Base-by-base conservation (phyloP, 1,140 invertebrate species). In the Alviniconcha marisindica region DNA sequence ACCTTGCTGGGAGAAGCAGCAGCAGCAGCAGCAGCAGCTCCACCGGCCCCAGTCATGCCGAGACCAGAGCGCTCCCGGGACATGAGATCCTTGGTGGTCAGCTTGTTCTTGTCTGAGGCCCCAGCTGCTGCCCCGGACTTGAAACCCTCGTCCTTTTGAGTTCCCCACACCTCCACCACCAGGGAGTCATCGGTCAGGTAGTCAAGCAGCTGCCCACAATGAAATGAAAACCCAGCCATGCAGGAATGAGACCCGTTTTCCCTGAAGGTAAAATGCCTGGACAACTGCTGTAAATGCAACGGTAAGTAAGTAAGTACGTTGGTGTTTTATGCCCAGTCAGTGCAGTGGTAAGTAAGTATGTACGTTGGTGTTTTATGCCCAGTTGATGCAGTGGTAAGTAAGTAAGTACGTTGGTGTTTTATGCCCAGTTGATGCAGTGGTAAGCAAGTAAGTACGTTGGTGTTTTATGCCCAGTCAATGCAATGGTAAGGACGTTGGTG, bases 121-220 rank as follows among this genome's bases (percentile, higher is more conserved):
- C 7, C n/a, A 12, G 38, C 28, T 28, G 73, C 56, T 14, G 36
- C 60, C 28, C 54, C 56, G 15, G 83, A 77, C 73, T 51, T 85
- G 18, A 24, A 51, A 0, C 86, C 84, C 14, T 88, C 88, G 15
- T 84, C 89, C 83, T 91, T 92, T 80, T 95, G 94, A 82, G 91
- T 90, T 3, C 94, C 95, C 94, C 94, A 94, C 0, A 95, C 92
- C 85, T 94, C 93, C 54, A 95, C 91, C 40, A 92, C 90, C 14
- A 95, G 84, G 28, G 91, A 91, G 7, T 92, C 93, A 44, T 93
- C 91, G 40, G 91, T 90, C 63, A 95, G 88, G 86, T 95, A 95
- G 24, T 94, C 91, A 5, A 95, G 88, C 12, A 95, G 87, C 94
- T 95, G 84, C 42, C 89, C 90, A 78, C 77, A 77, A 81, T 18